These are phyloP conservation scores for Marasmarcha lunaedactyla DNA, from an alignment of 2,888 invertebrate species.

Conservation along the genomic window DNA sequence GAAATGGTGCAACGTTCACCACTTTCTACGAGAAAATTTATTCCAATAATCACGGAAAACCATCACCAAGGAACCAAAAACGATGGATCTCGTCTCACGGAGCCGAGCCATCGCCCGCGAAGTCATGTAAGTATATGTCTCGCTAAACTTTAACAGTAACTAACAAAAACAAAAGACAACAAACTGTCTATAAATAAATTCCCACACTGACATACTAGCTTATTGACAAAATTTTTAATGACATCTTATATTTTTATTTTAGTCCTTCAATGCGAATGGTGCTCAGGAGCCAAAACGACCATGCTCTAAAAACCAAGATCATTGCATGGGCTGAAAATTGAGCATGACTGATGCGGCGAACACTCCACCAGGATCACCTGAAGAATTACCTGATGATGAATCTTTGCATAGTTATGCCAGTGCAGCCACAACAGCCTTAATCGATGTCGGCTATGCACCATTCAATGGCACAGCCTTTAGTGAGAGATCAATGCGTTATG, in stretches of 20 bases:
- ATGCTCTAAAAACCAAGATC: conserved; percentile 44
- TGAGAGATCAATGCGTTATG: conserved; percentile 80
- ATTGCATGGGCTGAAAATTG: conserved; percentile 38
- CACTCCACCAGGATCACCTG: conserved; percentile 74
- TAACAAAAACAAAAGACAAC: too few relatives aligned
- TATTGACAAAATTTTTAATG: too few relatives aligned
- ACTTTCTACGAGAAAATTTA: conserved; percentile 61
- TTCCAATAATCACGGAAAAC: conserved; percentile 75
- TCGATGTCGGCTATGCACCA: conserved; percentile 86
- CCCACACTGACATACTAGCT: too few relatives aligned
- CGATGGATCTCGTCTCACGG: conserved; percentile 53
- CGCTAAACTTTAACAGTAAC: too few relatives aligned
- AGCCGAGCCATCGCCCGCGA: conserved; percentile 64
- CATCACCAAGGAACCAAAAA: conserved; percentile 54
- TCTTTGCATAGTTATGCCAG: conserved; percentile 85
- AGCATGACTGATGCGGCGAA: conserved; percentile 62
- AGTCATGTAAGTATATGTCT: conserved; percentile 70
- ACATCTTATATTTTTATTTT: conserved; percentile 12
- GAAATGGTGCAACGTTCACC: conserved; percentile 68
- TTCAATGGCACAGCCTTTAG: conserved; percentile 79
- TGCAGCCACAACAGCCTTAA: conserved; percentile 82
- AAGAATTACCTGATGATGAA: conserved; percentile 79
- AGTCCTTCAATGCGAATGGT: conserved; percentile 57
- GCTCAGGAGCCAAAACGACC: conserved; percentile 48
- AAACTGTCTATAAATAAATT: too few relatives aligned